Percentiles rank a stretch among this genome's conserved stretches.
phyloP scores from a whole-genome alignment of 2,113 vertebrate genomes.

The cattle (Bos taurus) region DNA sequence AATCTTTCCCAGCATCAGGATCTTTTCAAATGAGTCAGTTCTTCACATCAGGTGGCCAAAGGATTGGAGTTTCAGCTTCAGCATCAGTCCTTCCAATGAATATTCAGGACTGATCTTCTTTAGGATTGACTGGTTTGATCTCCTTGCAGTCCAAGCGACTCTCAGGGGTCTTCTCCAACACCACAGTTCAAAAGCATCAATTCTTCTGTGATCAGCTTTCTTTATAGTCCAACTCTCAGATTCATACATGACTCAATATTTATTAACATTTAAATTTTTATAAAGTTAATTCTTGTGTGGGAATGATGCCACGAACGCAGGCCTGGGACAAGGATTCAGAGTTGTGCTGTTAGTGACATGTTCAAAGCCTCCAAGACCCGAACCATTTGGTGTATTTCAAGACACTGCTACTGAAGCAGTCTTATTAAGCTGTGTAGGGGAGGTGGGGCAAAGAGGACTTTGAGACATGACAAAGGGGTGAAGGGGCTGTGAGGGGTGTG shows the following conservation, averaged over 20 bases:
- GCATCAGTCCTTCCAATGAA: not conserved
- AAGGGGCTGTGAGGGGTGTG: not conserved
- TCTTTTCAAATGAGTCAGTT: not conserved
- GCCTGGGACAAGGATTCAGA: not conserved
- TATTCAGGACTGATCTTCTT: not conserved
- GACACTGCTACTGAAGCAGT: not conserved
- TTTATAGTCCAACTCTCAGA: not conserved
- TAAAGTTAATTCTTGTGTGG: slow-evolving; percentile 46
- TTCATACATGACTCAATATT: slow-evolving; percentile 26
- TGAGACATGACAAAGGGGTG: not conserved
- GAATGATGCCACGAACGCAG: not conserved
- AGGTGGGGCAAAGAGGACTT: not conserved
- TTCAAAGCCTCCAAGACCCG: not conserved
- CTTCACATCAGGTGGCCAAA: not conserved
- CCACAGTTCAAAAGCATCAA: not conserved
- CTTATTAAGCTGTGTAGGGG: too few relatives aligned
- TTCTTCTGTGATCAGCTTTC: not conserved
- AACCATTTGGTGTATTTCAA: not conserved
- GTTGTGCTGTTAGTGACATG: not conserved
- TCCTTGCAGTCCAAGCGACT: not conserved
- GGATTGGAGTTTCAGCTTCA: not conserved
- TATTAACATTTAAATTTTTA: slow-evolving; percentile 62
- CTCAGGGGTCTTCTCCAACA: not conserved
- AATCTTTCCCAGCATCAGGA: not conserved
- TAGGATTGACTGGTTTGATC: not conserved